Base-by-base conservation (phyloP, 1,140 invertebrate genomes). In the Brachionus asplanchnoidis region DNA sequence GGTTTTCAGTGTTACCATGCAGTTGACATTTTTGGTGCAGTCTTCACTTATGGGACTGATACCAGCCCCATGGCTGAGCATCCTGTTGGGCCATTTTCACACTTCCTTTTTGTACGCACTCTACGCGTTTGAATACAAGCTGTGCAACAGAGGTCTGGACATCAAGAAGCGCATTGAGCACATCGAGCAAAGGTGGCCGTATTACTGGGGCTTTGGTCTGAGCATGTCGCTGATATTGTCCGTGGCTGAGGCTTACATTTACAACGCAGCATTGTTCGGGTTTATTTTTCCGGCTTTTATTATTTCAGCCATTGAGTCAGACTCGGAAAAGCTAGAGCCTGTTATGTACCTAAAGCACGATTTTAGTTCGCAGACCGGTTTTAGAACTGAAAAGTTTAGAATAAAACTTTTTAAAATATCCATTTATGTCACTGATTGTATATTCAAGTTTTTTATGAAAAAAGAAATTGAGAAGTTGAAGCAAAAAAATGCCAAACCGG, bases 241-340 rank as follows among this genome's bases (percentile, higher is more conserved):
- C 14, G 17, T 68, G n/a, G 65, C 79, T 68, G 79, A 56, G 5
- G 56, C 79, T 2, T 82, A 82, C 42, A 82, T 82, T n/a, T 82
- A 82, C 79, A 82, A 56, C 44, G 79, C 79, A 8, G 60, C 79
- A 42, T 32, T 82, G 14, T 82, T 82, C 9, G 79, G 36, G 14
- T 82, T 68, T 46, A 46, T 82, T 42, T 82, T 82, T 82, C 79
- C 79, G 6, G 79, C 79, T 23, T 82, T 65, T 46, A 82, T 82
- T 44, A 6, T 82, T 14, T 82, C 79, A 44, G 79, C 79, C 6
- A 82, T 82, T n/a, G 79, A 82, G 23, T 82, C 79, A 9, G 79
- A 82, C 14, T 68, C 53, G 7, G 79, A 82, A 65, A 68, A 60
- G 5, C 32, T 82, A 11, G 28, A 20, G 6, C 79, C 79, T n/a